Evolutionary conservation across 2,113 vertebrate species (phyloP), one percentile per base, ranked within the genome.

Genomic region (Nothoprocta pentlandii): DNA sequence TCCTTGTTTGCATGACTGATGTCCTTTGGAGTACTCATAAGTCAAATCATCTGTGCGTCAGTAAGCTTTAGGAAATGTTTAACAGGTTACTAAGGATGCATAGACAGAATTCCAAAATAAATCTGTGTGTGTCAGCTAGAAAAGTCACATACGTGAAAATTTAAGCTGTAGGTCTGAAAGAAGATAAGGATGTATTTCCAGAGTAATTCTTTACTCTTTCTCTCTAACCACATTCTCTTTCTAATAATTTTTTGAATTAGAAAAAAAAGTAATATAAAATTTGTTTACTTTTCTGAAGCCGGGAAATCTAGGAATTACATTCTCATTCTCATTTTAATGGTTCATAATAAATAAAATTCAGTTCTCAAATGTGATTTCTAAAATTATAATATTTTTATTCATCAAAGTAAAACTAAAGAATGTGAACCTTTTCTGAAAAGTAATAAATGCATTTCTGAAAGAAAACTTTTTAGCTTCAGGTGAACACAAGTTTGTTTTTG

Each of bases 1-100:
- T 69, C 90, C 88, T 58, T 89, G 80, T 92, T 95, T 94, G 83
- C 82, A 71, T 16, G 80, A 88, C 44, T 86, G 90, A 84, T 86
- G 77, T 74, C 71, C 36, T 83, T 62, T 36, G 26, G 26, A 88
- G 73, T 21, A 92, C 66, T 56, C 79, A 53, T 63, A 92, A 95
- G 61, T 85, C 39, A 19, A 30, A 84, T 80, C 73, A 42, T 75
- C 90, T 92, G 69, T 90, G 73, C 6, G 25, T 56, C 64, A 93
- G 42, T n/a, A 89, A 51, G 34, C 61, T 84, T 93, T 68, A 85
- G 90, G 56, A 86, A 92, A 86, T 51, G 47, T 81, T 94, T 80
- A 88, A 83, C 88, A 69, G 44, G 51, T 86, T 68, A 75, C 69
- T 66, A 58, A 75, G 56, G 61, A 23, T 28, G 34, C 47, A 80